Evolutionary conservation across 2,888 invertebrate species (phyloP).

Genomic region (Tipula confusa): DNA sequence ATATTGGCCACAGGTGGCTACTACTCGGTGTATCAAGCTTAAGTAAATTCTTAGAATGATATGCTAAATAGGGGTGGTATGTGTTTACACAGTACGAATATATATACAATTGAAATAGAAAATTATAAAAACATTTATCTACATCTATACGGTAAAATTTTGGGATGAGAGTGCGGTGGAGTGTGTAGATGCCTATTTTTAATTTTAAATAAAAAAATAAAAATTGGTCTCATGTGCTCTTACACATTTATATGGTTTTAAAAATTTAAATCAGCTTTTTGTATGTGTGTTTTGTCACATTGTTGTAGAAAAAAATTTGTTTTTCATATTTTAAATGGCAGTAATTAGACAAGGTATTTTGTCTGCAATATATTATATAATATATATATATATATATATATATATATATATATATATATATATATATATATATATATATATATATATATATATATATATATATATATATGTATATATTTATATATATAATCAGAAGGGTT

Average conservation of each 20-base stretch:
- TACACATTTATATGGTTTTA: conserved; percentile 29
- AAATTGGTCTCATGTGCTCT: conserved; percentile 27
- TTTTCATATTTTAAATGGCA: background rate
- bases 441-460: background rate
- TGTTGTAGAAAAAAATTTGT: background rate
- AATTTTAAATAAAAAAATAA: background rate
- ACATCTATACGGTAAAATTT: background rate
- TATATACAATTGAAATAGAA: background rate
- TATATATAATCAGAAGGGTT: background rate
- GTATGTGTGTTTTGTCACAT: background rate
- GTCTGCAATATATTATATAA: conserved; percentile 28
- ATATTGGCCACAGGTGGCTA: background rate
- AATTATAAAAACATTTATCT: background rate
- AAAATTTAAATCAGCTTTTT: conserved; percentile 29
- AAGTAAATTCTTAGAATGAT: background rate
- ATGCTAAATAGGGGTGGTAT: background rate
- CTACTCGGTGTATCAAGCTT: background rate
- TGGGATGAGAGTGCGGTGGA: background rate
- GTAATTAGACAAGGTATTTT: conserved; percentile 31
- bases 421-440: background rate
- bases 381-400: background rate
- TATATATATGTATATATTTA: background rate
- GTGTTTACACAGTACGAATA: background rate
- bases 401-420: background rate
- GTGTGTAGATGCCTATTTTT: background rate